Base-by-base conservation (phyloP, 2,888 invertebrate genomes). In the Campopleginae sp. region DNA sequence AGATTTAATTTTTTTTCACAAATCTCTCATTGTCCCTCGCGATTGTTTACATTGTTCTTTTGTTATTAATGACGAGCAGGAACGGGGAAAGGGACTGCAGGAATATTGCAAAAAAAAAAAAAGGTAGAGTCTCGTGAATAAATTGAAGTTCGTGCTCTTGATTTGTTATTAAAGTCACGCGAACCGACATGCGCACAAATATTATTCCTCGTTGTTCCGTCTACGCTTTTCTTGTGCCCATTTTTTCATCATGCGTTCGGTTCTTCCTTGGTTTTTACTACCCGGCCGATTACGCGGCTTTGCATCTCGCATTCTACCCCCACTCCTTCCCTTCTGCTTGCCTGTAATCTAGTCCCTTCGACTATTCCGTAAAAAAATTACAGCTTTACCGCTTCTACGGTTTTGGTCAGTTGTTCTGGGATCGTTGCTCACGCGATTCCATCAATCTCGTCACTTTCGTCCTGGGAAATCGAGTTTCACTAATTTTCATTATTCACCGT, bases 101-200 rank as follows among this genome's bases (percentile, higher is more conserved):
- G 19, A 1, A 65, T n/a, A 51, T 19, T 51, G 51, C n/a, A 54
- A 38, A 7, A 38, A 17, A 33, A 31, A 1, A 66, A 42, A 68
- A 68, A 44, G 27, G 0, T 27, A 10, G 0, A 23, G 33, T 23
- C 33, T 51, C 38, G 51, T 71, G 33, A 71, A 71, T 71, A 71
- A 48, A 38, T 3, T 19, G 33, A 51, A 33, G n/a, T n/a, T 71
- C 71, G 71, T 51, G 48, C 71, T 51, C 6, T 7, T 19, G 46
- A 19, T 3, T 42, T 31, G 10, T 51, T 48, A n/a, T 4, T 1
- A 19, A n/a, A 19, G 27, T 14, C 58, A 58, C 58, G 58, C 58
- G 33, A 51, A 38, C 27, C 27, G 58, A 51, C 71, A 68, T 68
- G 68, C 68, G 44, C 51, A 33, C 68, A 27, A 68, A 68, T 8